Evolutionary conservation across 2,888 invertebrate species (phyloP).

Genomic region (Isoperla grammatica): DNA sequence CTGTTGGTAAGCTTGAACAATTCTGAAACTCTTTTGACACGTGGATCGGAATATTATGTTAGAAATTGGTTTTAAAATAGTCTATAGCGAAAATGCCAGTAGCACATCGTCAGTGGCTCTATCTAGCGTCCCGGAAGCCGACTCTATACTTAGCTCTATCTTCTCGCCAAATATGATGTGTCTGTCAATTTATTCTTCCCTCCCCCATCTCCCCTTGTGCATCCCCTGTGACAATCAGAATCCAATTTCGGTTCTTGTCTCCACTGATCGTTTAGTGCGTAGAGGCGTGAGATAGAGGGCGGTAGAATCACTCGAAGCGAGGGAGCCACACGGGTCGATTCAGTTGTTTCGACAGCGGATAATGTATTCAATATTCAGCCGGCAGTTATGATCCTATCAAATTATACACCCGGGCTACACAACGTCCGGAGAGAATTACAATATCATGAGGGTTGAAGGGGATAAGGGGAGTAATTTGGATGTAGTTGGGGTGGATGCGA

Average conservation of each 20-base stretch:
- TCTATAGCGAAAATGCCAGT: background rate
- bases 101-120: background rate
- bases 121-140: background rate
- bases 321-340: conserved; percentile 9
- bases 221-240: conserved; percentile 26
- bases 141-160: background rate
- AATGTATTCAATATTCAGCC: conserved; percentile 29
- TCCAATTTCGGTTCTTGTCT: conserved; percentile 25
- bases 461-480: conserved; percentile 9
- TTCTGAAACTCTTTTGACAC: too few relatives aligned
- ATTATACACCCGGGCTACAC: conserved; percentile 13
- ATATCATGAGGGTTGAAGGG: conserved; percentile 2
- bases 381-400: conserved; percentile 26
- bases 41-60: too few relatives aligned
- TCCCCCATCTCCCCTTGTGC: background rate
- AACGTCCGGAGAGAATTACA: conserved; percentile 19
- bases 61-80: too few relatives aligned
- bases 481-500: conserved; percentile 14
- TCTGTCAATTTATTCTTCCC: conserved; percentile 24
- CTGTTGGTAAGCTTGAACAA: too few relatives aligned
- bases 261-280: conserved; percentile 15
- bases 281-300: conserved; percentile 22
- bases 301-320: conserved; percentile 23
- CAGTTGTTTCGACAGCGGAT: conserved; percentile 7
- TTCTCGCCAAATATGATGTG: conserved; percentile 22